Base-by-base conservation (phyloP, 2,113 vertebrate genomes). In the Theristicus caerulescens region DNA sequence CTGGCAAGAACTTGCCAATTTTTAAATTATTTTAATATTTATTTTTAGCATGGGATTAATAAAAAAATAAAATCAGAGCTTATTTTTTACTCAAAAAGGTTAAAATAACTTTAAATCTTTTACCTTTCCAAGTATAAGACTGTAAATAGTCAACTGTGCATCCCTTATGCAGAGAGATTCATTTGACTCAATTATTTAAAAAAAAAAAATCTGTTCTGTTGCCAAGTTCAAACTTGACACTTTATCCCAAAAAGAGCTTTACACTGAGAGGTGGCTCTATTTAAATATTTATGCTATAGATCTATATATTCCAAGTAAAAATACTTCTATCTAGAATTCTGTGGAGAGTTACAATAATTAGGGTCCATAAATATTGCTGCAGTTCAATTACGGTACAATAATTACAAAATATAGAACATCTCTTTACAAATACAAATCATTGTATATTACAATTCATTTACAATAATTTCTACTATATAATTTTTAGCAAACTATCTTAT, bases 371-470 rank as follows among this genome's bases (percentile, higher is more conserved):
- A 98, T 99, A 99, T 99, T 99, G 99, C 99, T 99, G 99, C 98
- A 97, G 98, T 98, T 99, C 98, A 98, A 98, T 98, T 99, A 99
- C 98, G 94, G 98, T 99, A 99, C 98, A 98, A 98, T 99, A 99
- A 99, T 99, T 99, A 99, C 99, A 99, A 99, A 99, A 99, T 99
- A 99, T 99, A 99, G 98, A 99, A 98, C 98, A 99, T 99, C 99
- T 99, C 99, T 99, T 99, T 99, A 99, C 99, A 99, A 99, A 99
- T 99, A 98, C 98, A 98, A 98, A 99, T 98, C 95, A 97, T 97
- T 95, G 90, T 99, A 99, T 99, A 98, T 99, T 99, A 99, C 99
- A 99, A 98, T 97, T 98, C 73, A 98, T 99, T 98, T 99, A 99
- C 99, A 99, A 95, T 98, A 98, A 98, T 98, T 97, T 98, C 95